Base-by-base conservation (phyloP, 2,797 vertebrate genomes). In the Zonotrichia albicollis region DNA sequence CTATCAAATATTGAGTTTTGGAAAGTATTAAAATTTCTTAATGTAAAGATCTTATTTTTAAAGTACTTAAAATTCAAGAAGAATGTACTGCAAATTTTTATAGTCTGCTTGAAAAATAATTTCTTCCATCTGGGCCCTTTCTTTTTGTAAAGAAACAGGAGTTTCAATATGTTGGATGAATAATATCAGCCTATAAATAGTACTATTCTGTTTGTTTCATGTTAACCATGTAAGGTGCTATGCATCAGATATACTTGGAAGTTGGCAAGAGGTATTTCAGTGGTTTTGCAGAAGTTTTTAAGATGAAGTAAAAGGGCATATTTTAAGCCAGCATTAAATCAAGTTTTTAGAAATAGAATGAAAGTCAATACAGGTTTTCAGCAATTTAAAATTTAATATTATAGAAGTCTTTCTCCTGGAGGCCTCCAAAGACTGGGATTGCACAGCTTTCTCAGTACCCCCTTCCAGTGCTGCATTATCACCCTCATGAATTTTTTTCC, bases 91-190 rank as follows among this genome's bases (percentile, higher is more conserved):
- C 4, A 75, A 12, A 3, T 20, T 91, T 89, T 89, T 60, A 42
- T 51, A 61, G 32, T 94, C 16, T 74, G 8, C 54, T 91, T 88
- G 30, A 87, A 54, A 92, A 95, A 64, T 45, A 77, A 75, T 89
- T 92, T 18, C 29, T 75, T 87, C 66, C 30, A 79, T 74, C 40
- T 94, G 54, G 42, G 10, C 3, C 43, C 61, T 89, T 82, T 48
- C 38, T 71, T 88, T 75, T 29, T 27, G 11, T 70, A 67, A 77
- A 53, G 48, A 53, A 64, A 43, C 3, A 58, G 25, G 32, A 61
- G 3, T 85, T 80, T 93, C 60, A 94, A 13, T 81, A 65, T 53
- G 18, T 46, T 79, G 16, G 16, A 50, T 64, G 73, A 93, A 89
- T 17, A 89, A 30, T 80, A 80, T 71, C 64, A 60, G 10, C 36